Base-by-base conservation (phyloP, 2,113 vertebrate species). In the Gobius niger region DNA sequence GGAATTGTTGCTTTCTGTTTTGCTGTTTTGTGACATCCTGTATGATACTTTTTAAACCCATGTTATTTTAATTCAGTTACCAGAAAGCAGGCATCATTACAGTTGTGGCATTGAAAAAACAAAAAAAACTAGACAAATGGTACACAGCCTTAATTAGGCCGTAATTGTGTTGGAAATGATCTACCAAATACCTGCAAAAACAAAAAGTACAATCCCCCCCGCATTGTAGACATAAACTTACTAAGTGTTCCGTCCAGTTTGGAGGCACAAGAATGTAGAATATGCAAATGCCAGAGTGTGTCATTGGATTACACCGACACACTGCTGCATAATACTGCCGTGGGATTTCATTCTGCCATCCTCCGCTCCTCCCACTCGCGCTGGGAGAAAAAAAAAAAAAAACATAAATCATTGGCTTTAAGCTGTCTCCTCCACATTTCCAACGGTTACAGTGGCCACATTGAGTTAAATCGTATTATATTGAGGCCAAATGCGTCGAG, bases 241-340 rank as follows among this genome's bases (percentile, higher is more conserved):
- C 13, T 46, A 63, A 57, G 15, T 47, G n/a, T 63, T 40, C n/a
- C 14, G n/a, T 73, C 70, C 57, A 73, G 42, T 74, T 69, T 57
- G 44, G 53, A 47, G 63, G 68, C 51, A 63, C 44, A 65, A 34
- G 14, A 59, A 72, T 62, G 40, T 65, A 57, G 68, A 77, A 76
- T 72, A 78, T 83, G 56, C 68, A 80, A 76, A 84, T 76, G 40
- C 47, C 1, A 13, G 5, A 60, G 69, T 76, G 68, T 62, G 68
- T 75, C 68, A 78, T 67, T 73, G 78, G 79, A 83, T 85, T 84
- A 81, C 78, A 83, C 82, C 76, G 53, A 77, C 82, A 82, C 81
- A 74, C 57, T 52, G 47, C 75, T 73, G 72, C 78, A 63, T 77
- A 66, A 81, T 73, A 81, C 70, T 54, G 52, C 65, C 50, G 68